These are phyloP conservation scores for Sphaeramia orbicularis DNA, from an alignment of 2,797 vertebrate species.

Conservation along the genomic window DNA sequence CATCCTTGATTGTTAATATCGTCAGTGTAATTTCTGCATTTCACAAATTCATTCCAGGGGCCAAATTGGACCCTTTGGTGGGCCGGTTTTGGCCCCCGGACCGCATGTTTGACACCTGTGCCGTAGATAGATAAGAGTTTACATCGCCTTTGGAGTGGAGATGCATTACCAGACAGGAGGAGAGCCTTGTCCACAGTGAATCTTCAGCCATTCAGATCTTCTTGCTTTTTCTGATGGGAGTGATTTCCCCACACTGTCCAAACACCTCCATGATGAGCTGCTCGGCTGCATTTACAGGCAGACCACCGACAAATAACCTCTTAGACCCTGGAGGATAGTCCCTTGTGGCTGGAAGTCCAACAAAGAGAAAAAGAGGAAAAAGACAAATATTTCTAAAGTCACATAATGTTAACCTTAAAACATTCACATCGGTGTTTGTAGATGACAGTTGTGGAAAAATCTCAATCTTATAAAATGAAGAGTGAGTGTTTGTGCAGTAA, in stretches of 20 bases:
- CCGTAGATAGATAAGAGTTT: background rate
- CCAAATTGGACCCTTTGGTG: too few species aligned
- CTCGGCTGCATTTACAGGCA: constrained; percentile 89
- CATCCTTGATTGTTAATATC: too few species aligned
- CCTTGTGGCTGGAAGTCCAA: constrained; percentile 85
- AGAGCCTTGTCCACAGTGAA: constrained; percentile 91
- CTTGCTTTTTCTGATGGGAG: constrained; percentile 91
- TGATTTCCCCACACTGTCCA: constrained; percentile 90
- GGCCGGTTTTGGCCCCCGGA: too few species aligned
- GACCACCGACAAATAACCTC: constrained; percentile 91
- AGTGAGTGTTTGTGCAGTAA: too few species aligned
- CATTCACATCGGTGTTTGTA: too few species aligned
- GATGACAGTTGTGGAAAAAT: too few species aligned
- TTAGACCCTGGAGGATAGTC: constrained; percentile 92
- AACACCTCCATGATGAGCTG: constrained; percentile 91
- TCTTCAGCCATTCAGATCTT: constrained; percentile 92
- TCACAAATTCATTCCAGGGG: too few species aligned
- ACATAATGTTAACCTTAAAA: too few species aligned
- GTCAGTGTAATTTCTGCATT: too few species aligned
- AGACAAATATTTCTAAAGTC: background rate
- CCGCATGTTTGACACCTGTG: too few species aligned
- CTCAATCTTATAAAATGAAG: too few species aligned
- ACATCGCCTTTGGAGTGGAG: background rate
- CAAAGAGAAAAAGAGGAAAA: constrained; percentile 15
- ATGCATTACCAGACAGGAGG: constrained; percentile 87